Percentiles rank a stretch among this genome's conserved stretches.
Conservation (phyloP, 1,140 invertebrate species). For the Brachionus asplanchnoidis region DNA sequence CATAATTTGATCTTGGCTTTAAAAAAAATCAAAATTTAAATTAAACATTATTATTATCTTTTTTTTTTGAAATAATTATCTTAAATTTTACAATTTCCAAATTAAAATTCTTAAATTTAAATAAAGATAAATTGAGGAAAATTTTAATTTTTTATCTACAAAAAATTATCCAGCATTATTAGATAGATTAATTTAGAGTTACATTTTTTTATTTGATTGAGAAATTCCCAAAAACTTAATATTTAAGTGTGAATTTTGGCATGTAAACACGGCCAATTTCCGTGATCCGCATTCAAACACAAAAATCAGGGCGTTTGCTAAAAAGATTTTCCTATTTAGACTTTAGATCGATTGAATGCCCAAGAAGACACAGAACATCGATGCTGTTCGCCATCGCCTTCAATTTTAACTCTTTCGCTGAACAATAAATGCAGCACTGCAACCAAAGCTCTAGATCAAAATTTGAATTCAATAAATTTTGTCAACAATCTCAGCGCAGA, state of each 20-base stretch:
- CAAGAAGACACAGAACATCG: not conserved
- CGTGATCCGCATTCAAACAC: not conserved
- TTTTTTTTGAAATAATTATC: no score
- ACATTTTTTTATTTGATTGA: not conserved
- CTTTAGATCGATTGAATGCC: not conserved
- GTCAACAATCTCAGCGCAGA: not conserved
- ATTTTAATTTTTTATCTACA: no score
- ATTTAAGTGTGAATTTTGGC: not conserved
- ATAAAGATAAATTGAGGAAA: no score
- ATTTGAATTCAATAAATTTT: constrained; percentile 34
- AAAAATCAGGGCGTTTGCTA: not conserved
- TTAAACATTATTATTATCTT: no score
- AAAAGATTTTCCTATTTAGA: not conserved
- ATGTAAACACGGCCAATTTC: not conserved
- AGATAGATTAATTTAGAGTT: no score
- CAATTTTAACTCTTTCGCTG: constrained; percentile 4
- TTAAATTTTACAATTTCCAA: no score
- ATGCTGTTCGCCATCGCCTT: constrained; percentile 10
- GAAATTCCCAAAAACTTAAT: not conserved
- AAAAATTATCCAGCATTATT: no score
- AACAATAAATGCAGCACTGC: constrained; percentile 31
- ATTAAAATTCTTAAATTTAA: no score
- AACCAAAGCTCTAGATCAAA: not conserved
- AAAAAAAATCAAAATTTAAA: not conserved
- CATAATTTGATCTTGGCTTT: not conserved